Evolutionary conservation across 2,888 invertebrate genomes (phyloP), one percentile per base, ranked within the genome.

Genomic region (Sminthurinus aureus): DNA sequence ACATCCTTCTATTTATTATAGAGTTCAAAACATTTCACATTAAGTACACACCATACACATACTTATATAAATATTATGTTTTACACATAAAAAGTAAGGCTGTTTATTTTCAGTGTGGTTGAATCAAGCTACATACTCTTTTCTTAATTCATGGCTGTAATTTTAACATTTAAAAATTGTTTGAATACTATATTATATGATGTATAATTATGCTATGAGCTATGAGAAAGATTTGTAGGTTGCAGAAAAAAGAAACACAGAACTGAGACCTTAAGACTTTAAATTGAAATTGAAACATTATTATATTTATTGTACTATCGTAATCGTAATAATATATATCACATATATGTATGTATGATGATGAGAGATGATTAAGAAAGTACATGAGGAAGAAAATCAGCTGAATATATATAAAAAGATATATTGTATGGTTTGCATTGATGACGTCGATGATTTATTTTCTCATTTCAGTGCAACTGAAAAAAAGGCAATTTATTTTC

Each of bases 11-110:
- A 38, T 58, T 69, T 22, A 18, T 64, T 26, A 78, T 38, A 64
- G 78, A 78, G 78, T 80, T 80, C 71, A 80, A 80, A 77, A 79
- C 66, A 22, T 69, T 79, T 79, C 79, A 69, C 79, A 79, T 79
- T 79, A 69, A 79, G 79, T 79, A 66, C 67, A 66, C 66, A n/a
- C 66, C 2, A 26, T 22, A 9, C 20, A 69, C 20, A 22, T n/a
- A 69, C 11, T 20, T 69, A 69, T 58, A 58, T n/a, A n/a, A n/a
- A n/a, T n/a, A n/a, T n/a, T n/a, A n/a, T 15, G 18, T 13, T 58
- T 13, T 58, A 18, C 58, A 58, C 58, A 58, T 18, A 58, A 13
- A 58, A 58, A 58, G 58, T 58, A 69, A 11, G 69, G 20, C 69
- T 69, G 69, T n/a, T 69, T n/a, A 69, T 69, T 69, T 69, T n/a